phyloP scores from a whole-genome alignment of 2,888 invertebrate species.

The Pecten maximus region DNA sequence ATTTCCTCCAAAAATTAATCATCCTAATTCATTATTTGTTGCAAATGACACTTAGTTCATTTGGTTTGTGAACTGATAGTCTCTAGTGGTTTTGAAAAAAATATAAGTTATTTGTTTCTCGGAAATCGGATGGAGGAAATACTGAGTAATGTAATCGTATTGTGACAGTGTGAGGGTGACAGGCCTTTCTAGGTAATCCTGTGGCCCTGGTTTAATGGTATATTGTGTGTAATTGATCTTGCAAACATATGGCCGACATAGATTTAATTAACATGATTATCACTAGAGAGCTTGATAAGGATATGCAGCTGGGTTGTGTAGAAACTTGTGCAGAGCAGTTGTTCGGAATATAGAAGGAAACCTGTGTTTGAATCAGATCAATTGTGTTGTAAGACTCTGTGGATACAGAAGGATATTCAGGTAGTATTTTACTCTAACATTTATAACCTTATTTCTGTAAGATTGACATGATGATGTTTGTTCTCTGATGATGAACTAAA shows the following conservation, averaged over 20 bases:
- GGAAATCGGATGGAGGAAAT: background rate
- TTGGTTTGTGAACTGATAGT: background rate
- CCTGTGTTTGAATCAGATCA: background rate
- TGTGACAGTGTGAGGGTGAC: background rate
- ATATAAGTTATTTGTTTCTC: background rate
- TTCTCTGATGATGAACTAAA: too few relatives aligned
- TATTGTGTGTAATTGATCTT: conserved; percentile 9
- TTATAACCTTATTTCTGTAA: background rate
- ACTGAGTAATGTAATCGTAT: background rate
- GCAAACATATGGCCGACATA: conserved; percentile 23
- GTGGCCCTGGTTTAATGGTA: background rate
- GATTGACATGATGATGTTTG: background rate
- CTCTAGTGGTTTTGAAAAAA: background rate
- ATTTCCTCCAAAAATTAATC: background rate
- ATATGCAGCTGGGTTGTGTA: conserved; percentile 30
- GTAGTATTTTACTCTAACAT: background rate
- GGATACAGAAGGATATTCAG: background rate
- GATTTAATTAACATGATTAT: conserved; percentile 32
- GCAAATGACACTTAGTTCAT: background rate
- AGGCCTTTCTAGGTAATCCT: background rate
- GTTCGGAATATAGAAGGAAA: background rate
- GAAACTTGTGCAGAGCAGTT: background rate
- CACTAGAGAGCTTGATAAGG: conserved; percentile 4
- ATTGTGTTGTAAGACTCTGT: background rate
- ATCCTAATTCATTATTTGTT: background rate